These are phyloP conservation scores for Odontamblyopus rebecca DNA, from an alignment of 2,797 vertebrate species.

Conservation along the genomic window DNA sequence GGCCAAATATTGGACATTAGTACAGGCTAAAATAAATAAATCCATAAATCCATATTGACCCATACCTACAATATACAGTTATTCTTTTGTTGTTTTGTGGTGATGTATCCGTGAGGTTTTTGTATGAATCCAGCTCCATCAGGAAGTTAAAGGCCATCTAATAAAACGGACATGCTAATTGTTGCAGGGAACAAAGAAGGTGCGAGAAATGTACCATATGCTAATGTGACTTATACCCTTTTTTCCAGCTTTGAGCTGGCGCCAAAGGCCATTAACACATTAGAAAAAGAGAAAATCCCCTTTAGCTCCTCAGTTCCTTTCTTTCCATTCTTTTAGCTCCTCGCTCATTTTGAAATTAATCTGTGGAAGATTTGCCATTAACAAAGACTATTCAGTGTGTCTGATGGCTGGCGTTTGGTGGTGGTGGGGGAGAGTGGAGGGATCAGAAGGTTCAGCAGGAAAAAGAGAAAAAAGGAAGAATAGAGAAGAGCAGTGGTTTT, in stretches of 20 bases:
- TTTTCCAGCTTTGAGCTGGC: conserved; percentile 53
- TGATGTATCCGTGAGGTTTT: conserved; percentile 14
- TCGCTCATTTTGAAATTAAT: conserved; percentile 72
- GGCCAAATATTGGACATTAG: too few species aligned
- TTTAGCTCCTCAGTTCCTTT: conserved; percentile 61
- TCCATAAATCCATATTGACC: too few species aligned
- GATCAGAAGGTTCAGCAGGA: conserved; percentile 40
- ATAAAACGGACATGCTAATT: conserved; percentile 60
- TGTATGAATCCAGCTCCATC: conserved; percentile 46
- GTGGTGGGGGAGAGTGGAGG: conserved; percentile 21
- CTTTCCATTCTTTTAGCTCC: conserved; percentile 49
- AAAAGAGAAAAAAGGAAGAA: conserved; percentile 45
- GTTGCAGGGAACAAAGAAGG: conserved; percentile 45
- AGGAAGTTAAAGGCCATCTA: conserved; percentile 61
- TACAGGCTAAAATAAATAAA: too few species aligned
- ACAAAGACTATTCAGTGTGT: conserved; percentile 68
- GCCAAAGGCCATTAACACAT: conserved; percentile 69
- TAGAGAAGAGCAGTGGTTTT: conserved; percentile 29
- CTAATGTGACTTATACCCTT: conserved; percentile 75
- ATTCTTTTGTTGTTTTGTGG: too few species aligned
- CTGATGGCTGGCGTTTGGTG: conserved; percentile 36
- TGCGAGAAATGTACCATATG: conserved; percentile 62
- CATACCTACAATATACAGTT: too few species aligned
- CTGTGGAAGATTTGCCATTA: conserved; percentile 71
- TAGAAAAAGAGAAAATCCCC: conserved; percentile 70